Evolutionary conservation across 2,113 vertebrate species (phyloP).

Genomic region (Equus przewalskii): DNA sequence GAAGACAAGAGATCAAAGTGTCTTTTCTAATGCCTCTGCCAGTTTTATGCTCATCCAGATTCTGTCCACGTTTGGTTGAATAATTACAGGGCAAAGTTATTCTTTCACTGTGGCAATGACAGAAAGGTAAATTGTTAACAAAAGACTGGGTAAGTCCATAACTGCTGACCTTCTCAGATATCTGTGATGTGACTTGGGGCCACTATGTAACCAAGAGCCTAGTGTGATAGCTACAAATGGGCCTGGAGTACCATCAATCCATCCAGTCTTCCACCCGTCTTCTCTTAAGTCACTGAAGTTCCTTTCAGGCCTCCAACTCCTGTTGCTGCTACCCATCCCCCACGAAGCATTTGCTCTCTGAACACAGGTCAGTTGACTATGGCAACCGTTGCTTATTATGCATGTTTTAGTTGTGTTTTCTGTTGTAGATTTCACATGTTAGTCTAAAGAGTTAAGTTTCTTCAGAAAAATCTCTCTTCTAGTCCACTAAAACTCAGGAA

Average conservation of each 20-base stretch:
- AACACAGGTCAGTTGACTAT: background rate
- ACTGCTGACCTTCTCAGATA: constrained; percentile 82
- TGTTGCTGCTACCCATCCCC: background rate
- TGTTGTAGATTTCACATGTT: constrained; percentile 8
- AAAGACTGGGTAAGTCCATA: constrained; percentile 77
- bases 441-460: constrained; percentile 73
- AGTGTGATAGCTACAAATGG: constrained; percentile 81
- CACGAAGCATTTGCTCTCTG: constrained; percentile 46
- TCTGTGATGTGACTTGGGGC: constrained; percentile 82
- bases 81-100: constrained; percentile 84
- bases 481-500: constrained; percentile 30
- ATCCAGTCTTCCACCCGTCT: constrained; percentile 64
- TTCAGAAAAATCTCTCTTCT: constrained; percentile 66
- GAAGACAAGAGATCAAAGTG: constrained; percentile 35
- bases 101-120: constrained; percentile 84
- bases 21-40: constrained; percentile 23
- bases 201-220: constrained; percentile 81
- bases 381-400: background rate
- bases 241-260: constrained; percentile 75
- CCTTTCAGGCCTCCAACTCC: background rate
- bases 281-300: constrained; percentile 63
- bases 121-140: constrained; percentile 87
- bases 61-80: constrained; percentile 77
- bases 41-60: constrained; percentile 68
- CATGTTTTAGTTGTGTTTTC: background rate